Evolutionary conservation across 2,888 invertebrate species (phyloP).

Genomic region (Spilarctia lutea): DNA sequence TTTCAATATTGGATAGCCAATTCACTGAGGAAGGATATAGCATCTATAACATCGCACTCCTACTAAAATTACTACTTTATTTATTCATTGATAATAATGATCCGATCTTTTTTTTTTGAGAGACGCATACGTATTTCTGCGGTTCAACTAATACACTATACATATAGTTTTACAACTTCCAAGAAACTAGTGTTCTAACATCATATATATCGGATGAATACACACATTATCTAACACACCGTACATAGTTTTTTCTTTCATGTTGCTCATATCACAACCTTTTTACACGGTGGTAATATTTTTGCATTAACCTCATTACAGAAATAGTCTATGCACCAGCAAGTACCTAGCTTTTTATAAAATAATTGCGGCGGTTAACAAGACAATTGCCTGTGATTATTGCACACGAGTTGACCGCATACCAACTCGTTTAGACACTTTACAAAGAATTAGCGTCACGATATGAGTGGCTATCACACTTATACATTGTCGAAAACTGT

Average conservation of each 20-base stretch:
- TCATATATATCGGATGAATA: too few species aligned
- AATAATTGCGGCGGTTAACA: constrained; percentile 21
- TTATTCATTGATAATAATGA: too few species aligned
- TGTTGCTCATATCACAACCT: not conserved
- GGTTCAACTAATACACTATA: too few species aligned
- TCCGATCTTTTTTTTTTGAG: too few species aligned
- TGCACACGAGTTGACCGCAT: constrained; percentile 37
- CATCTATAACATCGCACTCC: too few species aligned
- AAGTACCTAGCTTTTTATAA: constrained; percentile 24
- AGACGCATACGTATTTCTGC: too few species aligned
- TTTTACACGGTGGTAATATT: not conserved
- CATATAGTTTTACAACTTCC: too few species aligned
- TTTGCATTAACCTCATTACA: not conserved
- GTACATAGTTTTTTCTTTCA: not conserved
- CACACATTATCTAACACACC: not conserved
- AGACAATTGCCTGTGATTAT: constrained; percentile 39
- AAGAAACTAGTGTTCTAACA: too few species aligned
- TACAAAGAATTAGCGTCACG: constrained; percentile 28
- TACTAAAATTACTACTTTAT: too few species aligned
- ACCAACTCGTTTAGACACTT: constrained; percentile 22
- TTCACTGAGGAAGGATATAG: too few species aligned
- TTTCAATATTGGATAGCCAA: too few species aligned
- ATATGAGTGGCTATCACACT: constrained; percentile 29
- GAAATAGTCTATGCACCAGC: not conserved
- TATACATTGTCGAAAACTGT: not conserved